Percentiles rank a stretch among this genome's conserved stretches.
phyloP scores from a whole-genome alignment of 2,888 invertebrate species.

The Bedellia somnulentella region DNA sequence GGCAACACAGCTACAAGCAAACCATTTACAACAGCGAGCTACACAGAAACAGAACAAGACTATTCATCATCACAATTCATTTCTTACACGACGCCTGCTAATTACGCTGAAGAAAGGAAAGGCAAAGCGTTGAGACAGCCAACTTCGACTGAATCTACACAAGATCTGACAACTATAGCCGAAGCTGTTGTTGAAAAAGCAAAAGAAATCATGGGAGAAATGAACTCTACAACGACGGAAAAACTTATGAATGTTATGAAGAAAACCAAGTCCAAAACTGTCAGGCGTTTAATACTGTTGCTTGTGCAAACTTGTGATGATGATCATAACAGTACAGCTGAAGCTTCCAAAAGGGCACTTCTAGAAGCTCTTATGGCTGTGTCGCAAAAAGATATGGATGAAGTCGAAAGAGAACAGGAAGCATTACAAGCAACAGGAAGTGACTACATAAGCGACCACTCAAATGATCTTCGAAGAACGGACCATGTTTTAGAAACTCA shows the following conservation, averaged over 20 bases:
- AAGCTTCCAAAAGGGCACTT: slow-evolving; percentile 69
- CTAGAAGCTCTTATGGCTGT: slow-evolving; percentile 70
- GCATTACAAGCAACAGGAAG: slow-evolving; percentile 21
- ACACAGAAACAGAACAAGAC: slow-evolving; percentile 28
- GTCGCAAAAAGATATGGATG: slow-evolving; percentile 58
- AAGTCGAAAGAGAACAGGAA: slow-evolving; percentile 40
- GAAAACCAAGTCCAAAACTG: slow-evolving; percentile 76
- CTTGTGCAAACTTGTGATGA: slow-evolving; percentile 79
- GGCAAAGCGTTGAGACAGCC: slow-evolving; percentile 34
- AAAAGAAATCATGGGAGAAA: slow-evolving; percentile 73
- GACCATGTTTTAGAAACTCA: slow-evolving; percentile 19
- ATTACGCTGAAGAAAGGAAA: slow-evolving; percentile 23
- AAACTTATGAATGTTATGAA: slow-evolving; percentile 81
- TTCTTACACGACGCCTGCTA: slow-evolving; percentile 24
- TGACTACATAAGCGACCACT: slow-evolving; percentile 20
- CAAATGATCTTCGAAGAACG: slow-evolving; percentile 22
- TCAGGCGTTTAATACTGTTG: slow-evolving; percentile 71
- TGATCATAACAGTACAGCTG: slow-evolving; percentile 69
- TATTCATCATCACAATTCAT: slow-evolving; percentile 26
- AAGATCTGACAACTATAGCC: slow-evolving; percentile 66
- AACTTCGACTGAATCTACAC: slow-evolving; percentile 47
- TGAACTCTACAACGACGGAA: slow-evolving; percentile 74
- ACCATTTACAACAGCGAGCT: slow-evolving; percentile 20
- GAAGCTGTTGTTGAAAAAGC: slow-evolving; percentile 69
- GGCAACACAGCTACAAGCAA: slow-evolving; percentile 17